Base-by-base conservation (phyloP, 1,140 invertebrate species). In the Contarinia nasturtii region DNA sequence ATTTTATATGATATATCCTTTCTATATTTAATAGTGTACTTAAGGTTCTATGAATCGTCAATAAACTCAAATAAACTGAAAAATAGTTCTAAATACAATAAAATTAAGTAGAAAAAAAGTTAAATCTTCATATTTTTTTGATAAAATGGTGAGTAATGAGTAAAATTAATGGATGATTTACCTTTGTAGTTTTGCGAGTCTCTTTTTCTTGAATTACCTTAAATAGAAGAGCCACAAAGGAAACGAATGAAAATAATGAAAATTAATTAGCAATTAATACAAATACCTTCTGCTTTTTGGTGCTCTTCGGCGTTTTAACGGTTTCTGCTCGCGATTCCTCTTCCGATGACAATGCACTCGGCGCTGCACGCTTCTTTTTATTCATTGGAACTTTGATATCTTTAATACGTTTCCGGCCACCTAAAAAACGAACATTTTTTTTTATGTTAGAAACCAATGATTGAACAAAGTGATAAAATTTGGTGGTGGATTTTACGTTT, bases 371-470 rank as follows among this genome's bases (percentile, higher is more conserved):
- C 56, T 60, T 61, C 52, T 62, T 63, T 51, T 64, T 64, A 11
- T 55, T 57, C 2, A 56, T 46, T 12, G 45, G 10, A 0, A 54
- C 51, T 56, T 71, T 71, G 33, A 57, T 54, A 50, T 71, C 69
- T 53, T 70, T 70, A 2, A 61, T 59, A 50, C 70, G 71, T 59
- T 75, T 78, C 52, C 73, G 67, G 52, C 70, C 76, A 61, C 68
- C 75, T 75, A 47, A 7, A 60, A 58, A 18, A 37, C 14, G 12
- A 27, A 27, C 27, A 27, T 27, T 5, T 27, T 27, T n/a, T n/a
- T n/a, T n/a, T n/a, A n/a, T n/a, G n/a, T n/a, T n/a, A 33, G 11
- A 46, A 52, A 41, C 7, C 15, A 10, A 41, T 20, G 19, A n/a
- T 7, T 17, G 11, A 19, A 18, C 17, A 44, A 44, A 20, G 5